These are phyloP conservation scores for Phragmatobia fuliginosa DNA, from an alignment of 2,888 invertebrate species.

Conservation along the genomic window DNA sequence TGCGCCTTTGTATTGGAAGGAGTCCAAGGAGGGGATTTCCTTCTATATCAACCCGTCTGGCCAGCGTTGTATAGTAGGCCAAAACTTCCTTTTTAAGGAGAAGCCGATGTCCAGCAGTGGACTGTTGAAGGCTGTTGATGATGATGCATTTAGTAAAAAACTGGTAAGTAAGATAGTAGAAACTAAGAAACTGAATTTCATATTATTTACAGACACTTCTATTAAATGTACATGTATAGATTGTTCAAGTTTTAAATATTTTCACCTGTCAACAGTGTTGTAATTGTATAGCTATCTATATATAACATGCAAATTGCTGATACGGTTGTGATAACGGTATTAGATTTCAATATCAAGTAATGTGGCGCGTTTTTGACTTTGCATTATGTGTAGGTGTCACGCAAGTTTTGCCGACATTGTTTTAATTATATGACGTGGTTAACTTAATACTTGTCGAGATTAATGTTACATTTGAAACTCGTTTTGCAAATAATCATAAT, in stretches of 20 bases:
- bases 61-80: no score
- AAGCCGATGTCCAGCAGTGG: no score
- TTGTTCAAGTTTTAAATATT: neutral
- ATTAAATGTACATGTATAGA: no score
- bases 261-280: neutral
- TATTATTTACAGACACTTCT: no score
- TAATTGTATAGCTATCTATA: neutral
- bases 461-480: neutral
- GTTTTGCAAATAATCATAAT: neutral
- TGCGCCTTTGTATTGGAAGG: no score
- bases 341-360: neutral
- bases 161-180: no score
- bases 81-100: no score
- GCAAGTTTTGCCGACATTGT: neutral
- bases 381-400: neutral
- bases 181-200: no score
- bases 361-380: neutral
- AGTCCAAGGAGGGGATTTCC: no score
- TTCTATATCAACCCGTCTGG: no score
- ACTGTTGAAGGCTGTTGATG: no score
- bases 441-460: neutral
- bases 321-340: constrained; percentile 1
- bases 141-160: no score
- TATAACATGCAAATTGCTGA: constrained; percentile 2
- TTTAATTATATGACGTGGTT: neutral